These are phyloP conservation scores for Pemphredon lugubris DNA, from an alignment of 2,888 invertebrate genomes.

Conservation along the genomic window DNA sequence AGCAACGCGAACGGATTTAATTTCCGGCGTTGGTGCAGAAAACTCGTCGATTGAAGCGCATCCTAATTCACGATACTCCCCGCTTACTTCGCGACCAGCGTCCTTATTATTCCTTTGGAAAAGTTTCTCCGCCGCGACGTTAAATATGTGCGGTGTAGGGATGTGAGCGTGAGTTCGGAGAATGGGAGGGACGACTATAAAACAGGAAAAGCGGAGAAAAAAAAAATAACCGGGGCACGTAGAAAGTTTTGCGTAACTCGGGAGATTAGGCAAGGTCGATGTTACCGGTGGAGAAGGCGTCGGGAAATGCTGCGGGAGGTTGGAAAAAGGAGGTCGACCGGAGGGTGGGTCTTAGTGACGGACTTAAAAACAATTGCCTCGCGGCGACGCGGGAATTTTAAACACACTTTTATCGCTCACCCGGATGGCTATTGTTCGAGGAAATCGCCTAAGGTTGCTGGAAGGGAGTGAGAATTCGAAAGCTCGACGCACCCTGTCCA, in stretches of 20 bases:
- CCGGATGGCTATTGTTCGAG: conserved; percentile 52
- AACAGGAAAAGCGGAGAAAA: neutral
- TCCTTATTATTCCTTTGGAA: conserved; percentile 60
- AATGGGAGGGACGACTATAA: neutral
- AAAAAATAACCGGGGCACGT: conserved; percentile 40
- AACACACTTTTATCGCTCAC: conserved; percentile 72
- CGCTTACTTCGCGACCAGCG: conserved; percentile 35
- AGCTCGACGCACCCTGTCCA: conserved; percentile 50
- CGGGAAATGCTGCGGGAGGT: conserved; percentile 17
- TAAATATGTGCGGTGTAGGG: conserved; percentile 45
- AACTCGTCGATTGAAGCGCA: conserved; percentile 46
- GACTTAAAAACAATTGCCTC: conserved; percentile 75
- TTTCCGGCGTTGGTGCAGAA: too few relatives aligned
- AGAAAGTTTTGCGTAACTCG: conserved; percentile 67
- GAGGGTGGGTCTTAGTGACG: conserved; percentile 55
- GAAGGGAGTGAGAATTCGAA: conserved; percentile 27
- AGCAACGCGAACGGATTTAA: too few relatives aligned
- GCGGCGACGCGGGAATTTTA: conserved; percentile 72
- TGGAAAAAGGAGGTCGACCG: conserved; percentile 21
- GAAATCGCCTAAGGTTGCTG: conserved; percentile 35
- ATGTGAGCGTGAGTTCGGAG: neutral
- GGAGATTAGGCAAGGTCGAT: conserved; percentile 66
- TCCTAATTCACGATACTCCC: conserved; percentile 39
- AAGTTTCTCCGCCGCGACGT: conserved; percentile 57
- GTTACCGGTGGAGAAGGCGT: conserved; percentile 24